These are phyloP conservation scores for Heteropelma amictum DNA, from an alignment of 2,888 invertebrate genomes.

Conservation along the genomic window DNA sequence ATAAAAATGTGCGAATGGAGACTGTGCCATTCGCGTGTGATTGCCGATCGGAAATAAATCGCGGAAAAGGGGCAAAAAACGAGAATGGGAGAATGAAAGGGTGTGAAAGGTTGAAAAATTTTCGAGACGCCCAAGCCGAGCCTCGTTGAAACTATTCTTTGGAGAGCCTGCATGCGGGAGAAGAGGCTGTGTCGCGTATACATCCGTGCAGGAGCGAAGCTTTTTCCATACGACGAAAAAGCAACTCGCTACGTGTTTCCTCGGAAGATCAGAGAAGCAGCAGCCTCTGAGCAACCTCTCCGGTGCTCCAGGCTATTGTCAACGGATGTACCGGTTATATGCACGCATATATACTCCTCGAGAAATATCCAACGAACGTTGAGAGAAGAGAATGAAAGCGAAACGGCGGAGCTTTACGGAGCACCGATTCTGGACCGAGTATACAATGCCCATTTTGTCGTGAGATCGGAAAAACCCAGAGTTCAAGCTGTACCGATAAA, in stretches of 20 bases:
- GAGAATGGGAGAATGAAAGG: slow-evolving; percentile 1
- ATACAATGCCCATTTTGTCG: slow-evolving; percentile 47
- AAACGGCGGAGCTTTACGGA: slow-evolving; percentile 18
- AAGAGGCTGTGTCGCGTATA: slow-evolving; percentile 13
- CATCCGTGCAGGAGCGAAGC: slow-evolving; percentile 25
- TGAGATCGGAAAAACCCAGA: slow-evolving; percentile 6
- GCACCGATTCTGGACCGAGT: slow-evolving; percentile 31
- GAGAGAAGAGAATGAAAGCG: not conserved
- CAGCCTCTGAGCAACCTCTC: slow-evolving; percentile 26
- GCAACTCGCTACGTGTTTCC: slow-evolving; percentile 18
- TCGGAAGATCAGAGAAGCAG: slow-evolving; percentile 44
- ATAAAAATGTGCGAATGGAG: slow-evolving; percentile 3
- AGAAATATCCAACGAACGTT: slow-evolving; percentile 24
- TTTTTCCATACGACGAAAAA: slow-evolving; percentile 19
- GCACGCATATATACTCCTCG: slow-evolving; percentile 46
- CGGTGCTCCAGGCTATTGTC: slow-evolving; percentile 38
- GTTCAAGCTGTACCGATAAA: not conserved
- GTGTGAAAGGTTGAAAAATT: slow-evolving; percentile 42
- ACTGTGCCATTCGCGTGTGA: not conserved
- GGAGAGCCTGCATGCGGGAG: too few species aligned
- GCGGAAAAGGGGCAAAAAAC: not conserved
- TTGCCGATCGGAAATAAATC: not conserved
- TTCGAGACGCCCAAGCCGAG: slow-evolving; percentile 26
- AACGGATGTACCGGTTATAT: slow-evolving; percentile 52
- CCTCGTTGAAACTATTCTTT: slow-evolving; percentile 11